Conservation (phyloP, 2,113 vertebrate genomes). For the Prietella phreatophila region DNA sequence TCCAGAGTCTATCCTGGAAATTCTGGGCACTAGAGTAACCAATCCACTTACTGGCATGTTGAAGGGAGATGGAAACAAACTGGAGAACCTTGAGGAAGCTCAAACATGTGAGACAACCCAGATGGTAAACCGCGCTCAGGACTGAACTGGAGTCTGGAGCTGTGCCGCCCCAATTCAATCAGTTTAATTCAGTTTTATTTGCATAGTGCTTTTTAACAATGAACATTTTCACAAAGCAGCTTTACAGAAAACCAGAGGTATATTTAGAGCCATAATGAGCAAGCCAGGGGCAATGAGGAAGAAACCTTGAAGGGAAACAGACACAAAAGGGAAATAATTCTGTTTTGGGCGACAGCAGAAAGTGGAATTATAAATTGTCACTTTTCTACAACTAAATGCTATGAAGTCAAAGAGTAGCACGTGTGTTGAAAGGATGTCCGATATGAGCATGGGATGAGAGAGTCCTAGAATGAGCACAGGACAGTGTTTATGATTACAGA, state of each 20-base stretch:
- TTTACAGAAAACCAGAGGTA: neutral
- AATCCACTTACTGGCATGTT: neutral
- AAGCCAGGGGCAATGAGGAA: neutral
- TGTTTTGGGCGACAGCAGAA: neutral
- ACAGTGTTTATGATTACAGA: neutral
- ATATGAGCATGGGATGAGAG: neutral
- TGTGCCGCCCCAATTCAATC: neutral
- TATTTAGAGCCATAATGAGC: neutral
- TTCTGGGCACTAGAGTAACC: neutral
- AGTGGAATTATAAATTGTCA: neutral
- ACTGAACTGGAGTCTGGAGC: neutral
- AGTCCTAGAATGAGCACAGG: neutral
- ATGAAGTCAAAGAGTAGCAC: neutral
- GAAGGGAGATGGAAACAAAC: neutral
- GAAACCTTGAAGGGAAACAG: neutral
- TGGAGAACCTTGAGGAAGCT: neutral
- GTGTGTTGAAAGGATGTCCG: neutral
- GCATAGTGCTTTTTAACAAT: conserved; percentile 11
- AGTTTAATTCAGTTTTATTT: conserved; percentile 1
- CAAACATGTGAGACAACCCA: neutral
- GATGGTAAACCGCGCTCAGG: neutral
- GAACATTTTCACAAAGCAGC: neutral
- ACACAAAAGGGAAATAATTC: neutral
- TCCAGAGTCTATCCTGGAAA: neutral
- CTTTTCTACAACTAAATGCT: neutral